Percentiles rank a stretch among this genome's conserved stretches.
These are phyloP conservation scores for Anoura caudifer DNA, from an alignment of 2,113 vertebrate species.

Conservation along the genomic window DNA sequence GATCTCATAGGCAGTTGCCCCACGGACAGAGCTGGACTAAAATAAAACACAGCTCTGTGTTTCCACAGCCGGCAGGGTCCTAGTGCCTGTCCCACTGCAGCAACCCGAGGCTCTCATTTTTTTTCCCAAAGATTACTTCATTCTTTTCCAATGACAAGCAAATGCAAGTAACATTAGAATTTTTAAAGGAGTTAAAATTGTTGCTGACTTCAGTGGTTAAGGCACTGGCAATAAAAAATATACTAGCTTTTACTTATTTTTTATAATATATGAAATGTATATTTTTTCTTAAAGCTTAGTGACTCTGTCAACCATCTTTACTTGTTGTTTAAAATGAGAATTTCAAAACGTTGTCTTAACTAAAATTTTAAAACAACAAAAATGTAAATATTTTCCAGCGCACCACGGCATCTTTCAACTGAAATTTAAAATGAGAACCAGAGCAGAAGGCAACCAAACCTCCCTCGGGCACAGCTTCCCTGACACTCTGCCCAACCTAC, in stretches of 20 bases:
- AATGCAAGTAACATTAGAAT: background rate
- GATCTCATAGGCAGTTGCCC: background rate
- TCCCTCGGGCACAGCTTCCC: background rate
- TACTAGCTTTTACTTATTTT: background rate
- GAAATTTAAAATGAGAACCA: background rate
- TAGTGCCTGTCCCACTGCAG: background rate
- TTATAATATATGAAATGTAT: background rate
- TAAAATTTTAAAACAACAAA: background rate
- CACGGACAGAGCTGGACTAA: background rate
- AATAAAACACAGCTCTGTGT: background rate
- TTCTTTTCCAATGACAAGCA: constrained; percentile 7
- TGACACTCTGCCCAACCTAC: background rate
- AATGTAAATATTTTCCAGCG: background rate
- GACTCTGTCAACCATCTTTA: background rate
- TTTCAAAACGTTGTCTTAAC: constrained; percentile 9
- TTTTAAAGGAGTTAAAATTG: background rate
- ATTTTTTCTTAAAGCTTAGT: background rate
- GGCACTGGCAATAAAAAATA: background rate
- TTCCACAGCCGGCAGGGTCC: too few species aligned
- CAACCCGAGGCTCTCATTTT: background rate
- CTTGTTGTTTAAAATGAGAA: background rate
- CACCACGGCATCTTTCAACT: background rate
- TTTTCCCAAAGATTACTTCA: background rate
- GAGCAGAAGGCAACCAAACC: background rate
- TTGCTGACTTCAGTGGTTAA: background rate